Conservation (phyloP, 2,797 vertebrate species). For the Sphenodon punctatus region DNA sequence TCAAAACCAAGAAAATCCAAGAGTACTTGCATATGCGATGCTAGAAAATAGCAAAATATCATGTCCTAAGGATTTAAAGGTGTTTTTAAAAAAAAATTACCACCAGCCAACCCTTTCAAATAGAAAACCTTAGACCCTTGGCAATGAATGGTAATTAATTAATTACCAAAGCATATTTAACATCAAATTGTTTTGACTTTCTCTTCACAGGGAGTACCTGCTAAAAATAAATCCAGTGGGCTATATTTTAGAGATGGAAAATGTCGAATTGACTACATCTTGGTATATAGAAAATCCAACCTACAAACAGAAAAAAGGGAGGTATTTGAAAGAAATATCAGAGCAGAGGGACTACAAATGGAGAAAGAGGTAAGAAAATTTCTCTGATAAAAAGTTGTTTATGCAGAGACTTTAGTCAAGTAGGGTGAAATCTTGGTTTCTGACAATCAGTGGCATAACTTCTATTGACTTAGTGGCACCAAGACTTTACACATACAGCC, state of each 20-base stretch:
- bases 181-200: constrained; percentile 17
- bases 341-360: constrained; percentile 91
- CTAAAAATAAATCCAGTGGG: constrained; percentile 81
- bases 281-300: constrained; percentile 91
- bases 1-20: not conserved
- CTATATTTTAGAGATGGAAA: constrained; percentile 90
- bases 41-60: not conserved
- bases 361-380: constrained; percentile 87
- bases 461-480: not conserved
- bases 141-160: not conserved
- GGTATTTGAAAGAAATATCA: constrained; percentile 91
- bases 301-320: constrained; percentile 89
- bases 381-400: not conserved
- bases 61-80: not conserved
- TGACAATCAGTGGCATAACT: not conserved
- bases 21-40: not conserved
- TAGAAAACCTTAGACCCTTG: too few relatives aligned
- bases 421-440: not conserved
- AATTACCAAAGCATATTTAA: not conserved
- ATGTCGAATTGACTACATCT: constrained; percentile 91
- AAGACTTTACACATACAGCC: too few relatives aligned
- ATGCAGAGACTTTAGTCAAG: not conserved
- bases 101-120: not conserved
- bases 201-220: constrained; percentile 73
- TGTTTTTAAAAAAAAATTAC: too few relatives aligned